These are phyloP conservation scores for Cynoglossus semilaevis DNA, from an alignment of 2,113 vertebrate genomes.

Conservation along the genomic window DNA sequence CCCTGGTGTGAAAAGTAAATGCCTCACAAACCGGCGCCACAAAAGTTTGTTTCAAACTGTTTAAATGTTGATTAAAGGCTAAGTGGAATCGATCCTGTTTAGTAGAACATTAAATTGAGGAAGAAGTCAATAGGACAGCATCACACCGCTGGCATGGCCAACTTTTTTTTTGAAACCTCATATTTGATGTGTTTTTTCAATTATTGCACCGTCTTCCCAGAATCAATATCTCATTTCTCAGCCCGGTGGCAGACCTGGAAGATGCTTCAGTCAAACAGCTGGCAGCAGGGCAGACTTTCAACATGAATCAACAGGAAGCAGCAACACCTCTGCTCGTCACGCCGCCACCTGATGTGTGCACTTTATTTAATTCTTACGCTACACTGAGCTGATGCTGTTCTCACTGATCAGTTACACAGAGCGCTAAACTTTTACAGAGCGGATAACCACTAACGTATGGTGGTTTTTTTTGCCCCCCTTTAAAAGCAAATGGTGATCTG, in stretches of 20 bases:
- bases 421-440: slow-evolving; percentile 7
- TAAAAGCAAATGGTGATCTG: too few species aligned
- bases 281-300: slow-evolving; percentile 66
- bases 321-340: slow-evolving; percentile 57
- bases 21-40: slow-evolving; percentile 2
- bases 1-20: not conserved
- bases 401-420: slow-evolving; percentile 15
- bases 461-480: too few species aligned
- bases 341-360: not conserved
- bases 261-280: slow-evolving; percentile 67
- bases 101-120: slow-evolving; percentile 7
- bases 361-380: slow-evolving; percentile 9
- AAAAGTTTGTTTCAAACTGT: not conserved
- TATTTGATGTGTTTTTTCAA: slow-evolving; percentile 66
- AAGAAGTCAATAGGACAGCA: slow-evolving; percentile 40
- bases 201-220: slow-evolving; percentile 63
- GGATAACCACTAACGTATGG: not conserved
- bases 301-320: slow-evolving; percentile 51
- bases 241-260: slow-evolving; percentile 68
- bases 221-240: slow-evolving; percentile 84
- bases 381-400: slow-evolving; percentile 7
- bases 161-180: slow-evolving; percentile 53
- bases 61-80: slow-evolving; percentile 4
- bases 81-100: slow-evolving; percentile 10
- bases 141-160: slow-evolving; percentile 17